A percentile compares a stretch with the other conserved stretches of the same genome.
Evolutionary conservation across 2,888 invertebrate species (phyloP).

Genomic region (Zygothrica quintamaculata): DNA sequence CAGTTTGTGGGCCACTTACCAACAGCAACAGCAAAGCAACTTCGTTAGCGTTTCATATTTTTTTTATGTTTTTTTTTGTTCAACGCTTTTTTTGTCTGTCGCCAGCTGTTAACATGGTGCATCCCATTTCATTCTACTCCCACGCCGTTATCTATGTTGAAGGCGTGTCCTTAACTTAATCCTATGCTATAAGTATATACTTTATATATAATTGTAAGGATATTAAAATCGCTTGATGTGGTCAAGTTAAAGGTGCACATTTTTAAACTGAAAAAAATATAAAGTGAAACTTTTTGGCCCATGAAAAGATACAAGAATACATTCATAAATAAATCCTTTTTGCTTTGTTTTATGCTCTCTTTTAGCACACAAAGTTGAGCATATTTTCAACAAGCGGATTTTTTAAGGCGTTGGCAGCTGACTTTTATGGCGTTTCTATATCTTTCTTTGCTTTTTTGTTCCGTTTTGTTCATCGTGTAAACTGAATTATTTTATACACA

Average conservation of each 20-base stretch:
- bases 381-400: conserved; percentile 37
- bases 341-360: conserved; percentile 4
- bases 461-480: conserved; percentile 6
- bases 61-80: conserved; percentile 12
- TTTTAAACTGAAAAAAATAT: no score
- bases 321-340: conserved; percentile 12
- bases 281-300: no score
- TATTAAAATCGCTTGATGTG: conserved; percentile 60
- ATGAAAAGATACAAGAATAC: conserved; percentile 29
- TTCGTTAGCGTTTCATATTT: conserved; percentile 5
- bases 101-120: conserved; percentile 42
- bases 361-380: conserved; percentile 13
- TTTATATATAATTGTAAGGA: conserved; percentile 56
- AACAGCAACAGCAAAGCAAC: conserved; percentile 21
- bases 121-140: no score
- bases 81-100: conserved; percentile 7
- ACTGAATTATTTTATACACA: conserved; percentile 42
- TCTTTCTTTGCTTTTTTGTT: background rate
- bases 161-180: conserved; percentile 28
- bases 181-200: conserved; percentile 1
- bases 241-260: no score
- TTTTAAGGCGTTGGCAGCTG: conserved; percentile 50
- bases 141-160: conserved; percentile 1
- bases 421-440: conserved; percentile 21
- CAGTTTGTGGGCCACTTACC: conserved; percentile 57